Evolutionary conservation across 2,888 invertebrate species (phyloP).

Genomic region (Tenthredo scrophulariae): DNA sequence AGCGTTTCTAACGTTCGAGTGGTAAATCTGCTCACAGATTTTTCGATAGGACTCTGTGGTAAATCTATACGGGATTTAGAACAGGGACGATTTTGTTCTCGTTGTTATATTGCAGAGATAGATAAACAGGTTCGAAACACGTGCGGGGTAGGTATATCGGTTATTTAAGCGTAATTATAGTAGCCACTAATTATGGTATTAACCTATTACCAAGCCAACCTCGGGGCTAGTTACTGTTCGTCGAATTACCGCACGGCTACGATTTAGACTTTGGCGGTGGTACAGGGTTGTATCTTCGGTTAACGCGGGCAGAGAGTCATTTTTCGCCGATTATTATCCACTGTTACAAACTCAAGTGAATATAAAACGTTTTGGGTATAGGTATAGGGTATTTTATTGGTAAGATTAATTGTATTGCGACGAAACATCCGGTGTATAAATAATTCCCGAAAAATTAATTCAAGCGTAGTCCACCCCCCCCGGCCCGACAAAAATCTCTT

Average conservation of each 20-base stretch:
- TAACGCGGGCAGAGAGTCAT: not conserved
- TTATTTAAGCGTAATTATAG: conserved; percentile 10
- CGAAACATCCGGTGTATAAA: not conserved
- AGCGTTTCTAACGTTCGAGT: not conserved
- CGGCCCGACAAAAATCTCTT: not conserved
- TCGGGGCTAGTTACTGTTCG: conserved; percentile 27
- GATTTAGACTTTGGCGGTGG: not conserved
- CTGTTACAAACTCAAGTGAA: not conserved
- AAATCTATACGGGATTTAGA: not conserved
- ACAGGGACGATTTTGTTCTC: not conserved
- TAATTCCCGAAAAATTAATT: not conserved
- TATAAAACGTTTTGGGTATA: not conserved
- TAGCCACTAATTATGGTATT: conserved; percentile 36
- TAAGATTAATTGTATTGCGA: not conserved
- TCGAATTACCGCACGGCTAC: conserved; percentile 8
- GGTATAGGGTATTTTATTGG: not conserved
- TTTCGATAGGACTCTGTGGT: not conserved
- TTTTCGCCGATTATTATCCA: not conserved
- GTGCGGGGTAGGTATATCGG: not conserved
- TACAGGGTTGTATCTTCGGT: not conserved
- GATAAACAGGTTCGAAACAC: not conserved
- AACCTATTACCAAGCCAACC: conserved; percentile 7
- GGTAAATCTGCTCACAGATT: not conserved
- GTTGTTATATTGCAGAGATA: not conserved
- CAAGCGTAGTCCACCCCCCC: not conserved